These are phyloP conservation scores for Plutella xylostella DNA, from an alignment of 2,888 invertebrate species.

Conservation along the genomic window DNA sequence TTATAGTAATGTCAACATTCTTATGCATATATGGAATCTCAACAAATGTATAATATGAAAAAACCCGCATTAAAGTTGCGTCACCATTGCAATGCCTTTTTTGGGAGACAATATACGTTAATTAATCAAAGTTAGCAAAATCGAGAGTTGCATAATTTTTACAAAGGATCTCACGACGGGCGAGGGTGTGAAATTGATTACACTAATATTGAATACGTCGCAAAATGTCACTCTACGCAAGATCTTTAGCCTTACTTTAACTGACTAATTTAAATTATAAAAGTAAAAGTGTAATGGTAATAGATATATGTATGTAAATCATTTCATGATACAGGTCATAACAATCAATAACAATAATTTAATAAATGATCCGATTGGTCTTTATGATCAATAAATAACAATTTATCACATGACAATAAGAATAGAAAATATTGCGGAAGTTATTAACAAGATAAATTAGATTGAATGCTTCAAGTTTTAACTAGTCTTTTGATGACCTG, in stretches of 20 bases:
- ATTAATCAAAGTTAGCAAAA: conserved; percentile 39
- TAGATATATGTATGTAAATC: no score
- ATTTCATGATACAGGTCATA: conserved; percentile 8
- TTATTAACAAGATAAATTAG: no score
- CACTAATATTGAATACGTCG: neutral
- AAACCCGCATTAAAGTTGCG: no score
- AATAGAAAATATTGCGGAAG: no score
- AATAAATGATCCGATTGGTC: conserved; percentile 10
- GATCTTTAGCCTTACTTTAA: neutral
- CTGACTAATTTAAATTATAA: neutral
- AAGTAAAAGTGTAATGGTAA: neutral
- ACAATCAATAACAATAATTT: conserved; percentile 15
- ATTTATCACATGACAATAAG: neutral
- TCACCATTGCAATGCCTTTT: no score
- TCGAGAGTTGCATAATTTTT: conserved; percentile 35
- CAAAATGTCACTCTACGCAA: no score
- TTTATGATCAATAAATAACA: conserved; percentile 4
- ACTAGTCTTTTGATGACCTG: no score
- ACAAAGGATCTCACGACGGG: conserved; percentile 23
- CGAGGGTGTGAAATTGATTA: neutral
- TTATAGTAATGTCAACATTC: no score
- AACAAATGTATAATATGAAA: no score
- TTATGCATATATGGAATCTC: no score
- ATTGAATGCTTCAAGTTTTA: no score
- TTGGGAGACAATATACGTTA: conserved; percentile 23